Percentiles rank a stretch among this genome's conserved stretches.
Conservation (phyloP, 2,888 invertebrate species). For the Therioaphis trifolii region DNA sequence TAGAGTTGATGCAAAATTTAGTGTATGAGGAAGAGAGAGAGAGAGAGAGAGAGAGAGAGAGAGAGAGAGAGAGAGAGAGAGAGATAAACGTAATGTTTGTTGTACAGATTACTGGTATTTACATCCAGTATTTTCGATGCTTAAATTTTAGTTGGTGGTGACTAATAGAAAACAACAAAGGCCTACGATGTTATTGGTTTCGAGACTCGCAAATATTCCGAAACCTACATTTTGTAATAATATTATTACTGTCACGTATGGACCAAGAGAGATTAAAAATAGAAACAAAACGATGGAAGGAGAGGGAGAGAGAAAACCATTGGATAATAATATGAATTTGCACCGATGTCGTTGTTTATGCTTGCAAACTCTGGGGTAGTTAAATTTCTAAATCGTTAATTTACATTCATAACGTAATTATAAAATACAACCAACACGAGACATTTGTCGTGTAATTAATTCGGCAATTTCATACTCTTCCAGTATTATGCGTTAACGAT, state of each 20-base stretch:
- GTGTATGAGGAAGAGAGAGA: neutral
- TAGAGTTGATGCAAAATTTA: neutral
- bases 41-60: neutral
- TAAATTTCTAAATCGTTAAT: constrained; percentile 50
- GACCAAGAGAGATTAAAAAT: neutral
- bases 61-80: neutral
- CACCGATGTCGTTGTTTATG: constrained; percentile 45
- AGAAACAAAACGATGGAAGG: neutral
- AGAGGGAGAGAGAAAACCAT: neutral
- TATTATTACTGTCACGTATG: neutral
- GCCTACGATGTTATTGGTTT: neutral
- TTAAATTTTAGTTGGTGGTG: neutral
- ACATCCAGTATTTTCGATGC: constrained; percentile 1
- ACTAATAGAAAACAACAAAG: neutral
- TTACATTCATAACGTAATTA: constrained; percentile 38
- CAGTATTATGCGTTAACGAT: neutral
- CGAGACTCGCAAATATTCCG: neutral
- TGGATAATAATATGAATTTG: constrained; percentile 28
- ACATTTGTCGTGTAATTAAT: constrained; percentile 36
- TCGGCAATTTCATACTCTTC: constrained; percentile 26
- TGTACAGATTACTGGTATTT: constrained; percentile 29
- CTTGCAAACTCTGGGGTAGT: neutral
- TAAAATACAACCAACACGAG: constrained; percentile 24
- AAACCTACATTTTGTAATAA: constrained; percentile 8
- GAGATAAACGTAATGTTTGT: constrained; percentile 41